phyloP scores from a whole-genome alignment of 1,140 invertebrate species.

The Eubasilissa regina region DNA sequence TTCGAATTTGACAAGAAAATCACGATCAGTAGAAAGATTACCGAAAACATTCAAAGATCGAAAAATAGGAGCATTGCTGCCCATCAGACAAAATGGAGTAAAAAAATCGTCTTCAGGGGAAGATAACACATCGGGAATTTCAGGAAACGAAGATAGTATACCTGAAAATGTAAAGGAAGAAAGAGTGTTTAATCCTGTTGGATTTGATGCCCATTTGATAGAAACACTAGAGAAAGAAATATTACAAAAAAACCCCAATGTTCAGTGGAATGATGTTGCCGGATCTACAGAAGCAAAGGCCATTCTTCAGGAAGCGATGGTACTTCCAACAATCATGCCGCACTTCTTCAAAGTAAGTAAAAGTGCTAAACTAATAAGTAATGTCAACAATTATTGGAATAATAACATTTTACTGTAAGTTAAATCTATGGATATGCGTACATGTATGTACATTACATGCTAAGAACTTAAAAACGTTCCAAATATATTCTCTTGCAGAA shows the following conservation, averaged over 20 bases:
- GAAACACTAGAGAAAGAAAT: conserved; percentile 94
- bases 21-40: conserved; percentile 73
- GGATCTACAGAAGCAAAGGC: conserved; percentile 96
- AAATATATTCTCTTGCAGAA: no score
- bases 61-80: conserved; percentile 61
- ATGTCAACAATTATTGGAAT: no score
- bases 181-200: conserved; percentile 79
- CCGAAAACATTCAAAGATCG: conserved; percentile 62
- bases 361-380: no score
- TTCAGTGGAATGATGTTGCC: conserved; percentile 97
- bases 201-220: conserved; percentile 86
- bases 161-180: conserved; percentile 66
- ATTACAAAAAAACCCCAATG: conserved; percentile 95
- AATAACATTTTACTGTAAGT: no score
- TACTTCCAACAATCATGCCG: conserved; percentile 97
- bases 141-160: conserved; percentile 66
- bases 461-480: no score
- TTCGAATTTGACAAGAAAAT: conserved; percentile 69
- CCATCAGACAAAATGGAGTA: conserved; percentile 47
- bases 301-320: conserved; percentile 96
- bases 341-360: conserved; percentile 92
- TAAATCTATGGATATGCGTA: no score
- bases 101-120: conserved; percentile 56
- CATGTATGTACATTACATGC: no score
- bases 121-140: conserved; percentile 50